Base-by-base conservation (phyloP, 2,113 vertebrate species). In the Grammomys surdaster region DNA sequence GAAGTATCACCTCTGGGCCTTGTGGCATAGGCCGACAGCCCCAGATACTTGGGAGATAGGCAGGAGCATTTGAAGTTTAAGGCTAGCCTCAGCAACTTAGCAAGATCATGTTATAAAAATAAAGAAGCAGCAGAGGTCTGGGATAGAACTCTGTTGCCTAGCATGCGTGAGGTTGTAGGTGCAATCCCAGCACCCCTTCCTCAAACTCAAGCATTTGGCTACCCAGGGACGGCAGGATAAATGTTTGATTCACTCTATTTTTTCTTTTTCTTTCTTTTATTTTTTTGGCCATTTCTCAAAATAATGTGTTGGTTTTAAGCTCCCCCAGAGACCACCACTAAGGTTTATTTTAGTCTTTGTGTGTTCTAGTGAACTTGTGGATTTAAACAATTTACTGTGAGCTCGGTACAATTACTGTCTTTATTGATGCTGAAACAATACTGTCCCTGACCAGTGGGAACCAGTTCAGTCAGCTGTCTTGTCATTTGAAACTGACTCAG, bases 351-450 rank as follows among this genome's bases (percentile, higher is more conserved):
- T 84, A 58, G 72, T 82, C 88, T 86, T 84, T 76, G 31, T 72
- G 48, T 63, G 43, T 78, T 58, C 56, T 87, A 24, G 73, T 80
- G 88, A 91, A 94, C 26, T 91, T 54, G 84, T 4, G 14, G 76
- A 69, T 87, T 93, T 95, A 93, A 96, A 77, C 48, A 91, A 91
- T 82, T 94, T 85, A n/a, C 60, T 96, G 54, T 89, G 69, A 89
- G 89, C 76, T 33, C 17, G 63, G 17, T 22, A 7, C 22, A 82
- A 46, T 70, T 82, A 56, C 54, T 65, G 22, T 73, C 65, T n/a
- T 94, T 19, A 56, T 7, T 54, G 46, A 67, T 88, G 80, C 36
- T 93, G 48, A 91, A 90, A 84, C 67, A 90, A 46, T 13, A 84
- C 48, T 48, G 14, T 69, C 73, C 96, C 73, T 95, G 91, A 94